Conservation (phyloP, 2,888 invertebrate genomes). For the Parnassius orleans region DNA sequence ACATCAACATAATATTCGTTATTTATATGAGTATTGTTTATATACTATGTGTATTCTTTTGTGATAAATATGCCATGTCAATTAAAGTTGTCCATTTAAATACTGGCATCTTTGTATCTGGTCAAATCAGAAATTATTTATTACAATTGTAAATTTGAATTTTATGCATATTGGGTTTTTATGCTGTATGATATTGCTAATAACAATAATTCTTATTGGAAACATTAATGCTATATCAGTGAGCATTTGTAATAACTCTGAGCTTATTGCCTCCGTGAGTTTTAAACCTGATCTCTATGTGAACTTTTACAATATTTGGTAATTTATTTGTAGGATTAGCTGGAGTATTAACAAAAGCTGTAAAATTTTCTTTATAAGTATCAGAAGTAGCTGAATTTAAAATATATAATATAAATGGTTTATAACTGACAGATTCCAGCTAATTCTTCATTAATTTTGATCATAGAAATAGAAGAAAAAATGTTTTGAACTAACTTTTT, state of each 20-base stretch:
- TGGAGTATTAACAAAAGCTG: slow-evolving; percentile 41
- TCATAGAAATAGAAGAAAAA: slow-evolving; percentile 72
- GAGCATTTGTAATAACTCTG: slow-evolving; percentile 40
- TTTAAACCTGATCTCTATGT: slow-evolving; percentile 72
- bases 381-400: slow-evolving; percentile 21
- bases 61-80: slow-evolving; percentile 78
- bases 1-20: background rate
- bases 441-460: slow-evolving; percentile 67
- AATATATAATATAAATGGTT: slow-evolving; percentile 25
- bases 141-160: slow-evolving; percentile 71
- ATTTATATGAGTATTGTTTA: slow-evolving; percentile 33
- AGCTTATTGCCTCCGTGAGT: slow-evolving; percentile 62
- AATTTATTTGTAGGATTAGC: slow-evolving; percentile 59
- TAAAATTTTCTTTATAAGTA: slow-evolving; percentile 35
- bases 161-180: slow-evolving; percentile 62
- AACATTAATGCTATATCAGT: slow-evolving; percentile 34
- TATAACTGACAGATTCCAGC: slow-evolving; percentile 29
- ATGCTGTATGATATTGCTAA: slow-evolving; percentile 49
- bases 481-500: slow-evolving; percentile 59
- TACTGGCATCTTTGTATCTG: slow-evolving; percentile 67
- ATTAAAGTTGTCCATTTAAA: slow-evolving; percentile 74
- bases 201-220: slow-evolving; percentile 41
- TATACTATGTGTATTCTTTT: slow-evolving; percentile 63
- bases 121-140: slow-evolving; percentile 73
- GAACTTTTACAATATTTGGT: slow-evolving; percentile 65